phyloP scores from a whole-genome alignment of 2,888 invertebrate species.

The Rhimphoctona megacephalus region DNA sequence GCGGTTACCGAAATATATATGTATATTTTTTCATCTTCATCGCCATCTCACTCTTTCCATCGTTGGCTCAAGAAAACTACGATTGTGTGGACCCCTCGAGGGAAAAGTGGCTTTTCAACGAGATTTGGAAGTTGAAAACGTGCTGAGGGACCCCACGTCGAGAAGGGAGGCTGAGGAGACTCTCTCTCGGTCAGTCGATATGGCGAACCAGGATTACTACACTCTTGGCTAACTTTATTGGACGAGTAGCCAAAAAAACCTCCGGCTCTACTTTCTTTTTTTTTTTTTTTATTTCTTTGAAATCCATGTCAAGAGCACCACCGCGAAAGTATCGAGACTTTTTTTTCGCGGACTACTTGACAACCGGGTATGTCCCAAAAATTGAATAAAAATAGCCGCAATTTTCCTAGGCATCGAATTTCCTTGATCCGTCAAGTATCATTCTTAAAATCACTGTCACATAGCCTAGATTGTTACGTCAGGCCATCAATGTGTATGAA shows the following conservation, averaged over 20 bases:
- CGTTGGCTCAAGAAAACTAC: slow-evolving; percentile 56
- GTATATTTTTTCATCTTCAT: slow-evolving; percentile 65
- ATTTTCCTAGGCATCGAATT: slow-evolving; percentile 40
- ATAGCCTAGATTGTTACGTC: neutral
- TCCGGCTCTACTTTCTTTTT: slow-evolving; percentile 15
- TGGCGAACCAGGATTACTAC: slow-evolving; percentile 14
- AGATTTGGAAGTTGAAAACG: slow-evolving; percentile 71
- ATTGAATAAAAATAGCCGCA: slow-evolving; percentile 33
- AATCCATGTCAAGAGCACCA: slow-evolving; percentile 37
- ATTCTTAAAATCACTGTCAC: slow-evolving; percentile 30
- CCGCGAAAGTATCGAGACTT: slow-evolving; percentile 27
- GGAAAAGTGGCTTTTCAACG: slow-evolving; percentile 77
- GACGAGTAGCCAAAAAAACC: slow-evolving; percentile 41
- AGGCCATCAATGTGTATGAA: neutral
- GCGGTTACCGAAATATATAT: slow-evolving; percentile 65
- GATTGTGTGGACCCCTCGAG: slow-evolving; percentile 72
- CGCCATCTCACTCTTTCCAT: slow-evolving; percentile 31
- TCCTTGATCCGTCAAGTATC: slow-evolving; percentile 18
- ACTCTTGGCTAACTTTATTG: slow-evolving; percentile 48
- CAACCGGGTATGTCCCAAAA: slow-evolving; percentile 18
- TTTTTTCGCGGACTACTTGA: slow-evolving; percentile 35
- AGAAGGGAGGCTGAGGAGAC: slow-evolving; percentile 70
- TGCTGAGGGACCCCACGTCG: slow-evolving; percentile 79
- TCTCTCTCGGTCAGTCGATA: slow-evolving; percentile 54
- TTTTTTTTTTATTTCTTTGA: neutral